phyloP scores from a whole-genome alignment of 2,797 vertebrate species.

The Ataeniobius toweri region DNA sequence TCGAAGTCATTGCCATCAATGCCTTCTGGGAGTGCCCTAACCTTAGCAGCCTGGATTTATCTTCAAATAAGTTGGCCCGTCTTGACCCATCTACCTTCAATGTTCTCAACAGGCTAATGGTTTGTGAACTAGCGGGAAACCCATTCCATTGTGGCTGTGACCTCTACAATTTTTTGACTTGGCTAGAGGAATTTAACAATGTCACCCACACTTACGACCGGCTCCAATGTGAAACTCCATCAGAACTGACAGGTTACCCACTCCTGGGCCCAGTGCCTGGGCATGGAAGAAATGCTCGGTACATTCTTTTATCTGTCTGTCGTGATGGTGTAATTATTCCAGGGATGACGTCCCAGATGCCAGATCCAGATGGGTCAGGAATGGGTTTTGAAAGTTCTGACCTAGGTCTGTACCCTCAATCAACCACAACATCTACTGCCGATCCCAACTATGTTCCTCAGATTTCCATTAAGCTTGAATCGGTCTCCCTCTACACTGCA shows the following conservation, averaged over 20 bases:
- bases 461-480: constrained; percentile 87
- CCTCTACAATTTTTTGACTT: constrained; percentile 91
- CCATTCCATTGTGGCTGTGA: constrained; percentile 98
- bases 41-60: constrained; percentile 96
- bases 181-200: constrained; percentile 96
- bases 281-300: constrained; percentile 88
- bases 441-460: constrained; percentile 86
- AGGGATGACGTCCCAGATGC: constrained; percentile 85
- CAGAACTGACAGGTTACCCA: constrained; percentile 90
- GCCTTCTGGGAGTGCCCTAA: constrained; percentile 95
- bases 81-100: constrained; percentile 92
- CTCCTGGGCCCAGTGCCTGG: constrained; percentile 88
- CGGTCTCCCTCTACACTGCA: constrained; percentile 87
- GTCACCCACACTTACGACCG: constrained; percentile 97
- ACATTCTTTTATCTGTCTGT: constrained; percentile 89
- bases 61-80: constrained; percentile 93
- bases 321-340: constrained; percentile 88
- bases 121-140: constrained; percentile 95
- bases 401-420: constrained; percentile 84
- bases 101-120: constrained; percentile 89
- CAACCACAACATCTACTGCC: constrained; percentile 83
- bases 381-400: constrained; percentile 74
- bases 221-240: constrained; percentile 94
- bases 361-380: constrained; percentile 90
- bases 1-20: constrained; percentile 91